phyloP scores from a whole-genome alignment of 2,797 vertebrate genomes.

The Pipistrellus kuhlii region DNA sequence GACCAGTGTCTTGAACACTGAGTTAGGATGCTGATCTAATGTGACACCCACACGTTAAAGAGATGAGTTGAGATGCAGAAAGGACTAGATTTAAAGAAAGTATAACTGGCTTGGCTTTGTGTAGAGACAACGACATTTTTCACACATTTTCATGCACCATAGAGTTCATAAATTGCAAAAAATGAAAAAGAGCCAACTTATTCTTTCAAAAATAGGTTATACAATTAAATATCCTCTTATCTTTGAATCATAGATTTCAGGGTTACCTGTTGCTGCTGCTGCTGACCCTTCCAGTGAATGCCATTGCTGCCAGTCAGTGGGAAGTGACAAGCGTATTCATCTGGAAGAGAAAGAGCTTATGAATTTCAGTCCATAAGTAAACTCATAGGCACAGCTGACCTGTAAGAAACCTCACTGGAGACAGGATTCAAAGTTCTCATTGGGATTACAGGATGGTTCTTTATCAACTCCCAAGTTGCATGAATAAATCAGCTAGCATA shows the following conservation, averaged over 20 bases:
- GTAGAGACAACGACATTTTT: background rate
- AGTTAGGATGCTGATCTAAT: background rate
- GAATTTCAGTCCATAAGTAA: background rate
- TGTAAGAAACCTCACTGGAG: background rate
- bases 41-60: background rate
- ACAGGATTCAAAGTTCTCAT: slow-evolving; percentile 6
- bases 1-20: background rate
- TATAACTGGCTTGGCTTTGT: background rate
- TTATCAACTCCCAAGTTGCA: background rate
- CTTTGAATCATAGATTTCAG: background rate
- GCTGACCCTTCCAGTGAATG: slow-evolving; percentile 46
- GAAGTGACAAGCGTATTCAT: slow-evolving; percentile 67
- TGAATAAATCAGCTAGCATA: background rate
- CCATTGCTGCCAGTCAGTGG: slow-evolving; percentile 77
- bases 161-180: background rate
- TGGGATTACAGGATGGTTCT: background rate
- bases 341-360: slow-evolving; percentile 78
- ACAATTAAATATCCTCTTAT: background rate
- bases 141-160: background rate
- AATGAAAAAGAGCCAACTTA: background rate
- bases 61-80: background rate
- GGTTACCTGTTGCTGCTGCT: slow-evolving; percentile 75
- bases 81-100: background rate
- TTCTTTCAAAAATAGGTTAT: background rate
- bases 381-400: background rate